Evolutionary conservation across 1,140 invertebrate species (phyloP), one percentile per base, ranked within the genome.

Genomic region (Ericerus pela): DNA sequence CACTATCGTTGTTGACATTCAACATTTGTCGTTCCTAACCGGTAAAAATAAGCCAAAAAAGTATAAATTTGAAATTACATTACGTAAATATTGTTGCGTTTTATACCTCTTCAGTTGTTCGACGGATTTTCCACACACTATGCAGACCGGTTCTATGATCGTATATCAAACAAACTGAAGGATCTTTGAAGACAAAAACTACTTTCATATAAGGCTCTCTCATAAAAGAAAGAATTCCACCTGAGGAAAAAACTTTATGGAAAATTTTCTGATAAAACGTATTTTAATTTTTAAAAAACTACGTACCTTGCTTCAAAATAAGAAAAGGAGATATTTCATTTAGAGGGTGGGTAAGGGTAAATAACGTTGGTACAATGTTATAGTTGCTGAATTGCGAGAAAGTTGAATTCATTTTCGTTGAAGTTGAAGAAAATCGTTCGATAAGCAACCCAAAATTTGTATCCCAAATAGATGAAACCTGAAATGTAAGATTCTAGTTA

Each of bases 271-370:
- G 24, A 16, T 24, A 24, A 28, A 30, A 22, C 14, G 29, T 47
- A 36, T 54, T 16, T 27, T 60, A 26, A 27, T n/a, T n/a, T n/a
- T n/a, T n/a, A n/a, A n/a, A n/a, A n/a, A n/a, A n/a, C n/a, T 58
- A 47, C 11, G 68, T 69, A 63, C 77, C 76, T 62, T 77, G 76
- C 64, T 83, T 85, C 31, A 63, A 61, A 54, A 84, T 77, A 5
- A 91, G 72, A 28, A 93, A 76, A 3, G 89, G 89, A 54, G 81
- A 80, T 28, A 92, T 82, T 72, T 94, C 90, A 71, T 93, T 85
- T 28, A 94, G 70, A 1, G 89, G 88, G 76, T 94, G 88, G 20
- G 82, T 75, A 60, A 94, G 70, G 28, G 87, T 89, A 70, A 88
- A 94, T 38, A 87, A 72, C 1, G 79, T 79, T 1, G 84, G 81